Evolutionary conservation across 1,140 invertebrate species (phyloP).

Genomic region (Papilio helenus): DNA sequence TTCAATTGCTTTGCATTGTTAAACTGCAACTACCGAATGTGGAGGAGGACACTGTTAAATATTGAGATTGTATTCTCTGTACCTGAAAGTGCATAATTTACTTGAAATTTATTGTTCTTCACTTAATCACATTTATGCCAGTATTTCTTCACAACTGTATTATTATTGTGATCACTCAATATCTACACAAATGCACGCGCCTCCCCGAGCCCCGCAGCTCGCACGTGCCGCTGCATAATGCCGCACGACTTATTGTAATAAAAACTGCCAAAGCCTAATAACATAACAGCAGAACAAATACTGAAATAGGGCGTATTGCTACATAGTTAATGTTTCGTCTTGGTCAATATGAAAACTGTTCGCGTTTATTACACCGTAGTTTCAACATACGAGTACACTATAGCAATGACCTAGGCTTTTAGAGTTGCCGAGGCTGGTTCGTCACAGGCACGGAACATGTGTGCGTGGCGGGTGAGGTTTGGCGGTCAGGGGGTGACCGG

Average conservation of each 20-base stretch:
- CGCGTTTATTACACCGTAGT: not conserved
- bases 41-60: not conserved
- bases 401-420: too few species aligned
- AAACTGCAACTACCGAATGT: not conserved
- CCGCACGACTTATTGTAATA: slow-evolving; percentile 17
- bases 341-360: not conserved
- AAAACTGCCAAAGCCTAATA: slow-evolving; percentile 6
- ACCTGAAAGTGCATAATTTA: too few species aligned
- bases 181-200: not conserved
- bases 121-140: not conserved
- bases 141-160: not conserved
- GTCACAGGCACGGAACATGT: not conserved
- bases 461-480: not conserved
- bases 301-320: not conserved
- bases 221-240: slow-evolving; percentile 15
- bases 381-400: too few species aligned
- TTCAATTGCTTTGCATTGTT: not conserved
- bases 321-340: not conserved
- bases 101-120: too few species aligned
- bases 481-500: not conserved
- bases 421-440: not conserved
- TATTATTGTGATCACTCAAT: not conserved
- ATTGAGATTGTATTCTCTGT: too few species aligned
- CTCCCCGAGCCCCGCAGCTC: not conserved
- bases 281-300: slow-evolving; percentile 14